Conservation (phyloP, 2,113 vertebrate genomes). For the Sigmodon hispidus region DNA sequence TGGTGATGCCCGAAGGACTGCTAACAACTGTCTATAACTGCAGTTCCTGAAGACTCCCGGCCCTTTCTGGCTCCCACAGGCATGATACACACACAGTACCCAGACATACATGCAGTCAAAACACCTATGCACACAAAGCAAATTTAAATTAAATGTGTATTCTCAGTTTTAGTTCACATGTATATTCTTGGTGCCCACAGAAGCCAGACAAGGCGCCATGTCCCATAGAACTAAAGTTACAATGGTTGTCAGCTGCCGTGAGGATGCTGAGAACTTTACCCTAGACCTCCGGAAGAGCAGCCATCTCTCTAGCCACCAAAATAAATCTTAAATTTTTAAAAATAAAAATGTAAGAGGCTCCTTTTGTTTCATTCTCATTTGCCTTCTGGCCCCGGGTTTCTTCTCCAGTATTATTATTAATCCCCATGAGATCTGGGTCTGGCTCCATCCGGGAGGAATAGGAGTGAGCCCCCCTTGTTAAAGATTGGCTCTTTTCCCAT, state of each 20-base stretch:
- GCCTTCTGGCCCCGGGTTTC: neutral
- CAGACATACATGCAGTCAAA: neutral
- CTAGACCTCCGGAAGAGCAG: neutral
- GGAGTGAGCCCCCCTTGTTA: neutral
- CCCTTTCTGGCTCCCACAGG: neutral
- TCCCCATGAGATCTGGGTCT: neutral
- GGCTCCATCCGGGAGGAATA: neutral
- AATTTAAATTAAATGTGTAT: neutral
- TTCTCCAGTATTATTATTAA: neutral
- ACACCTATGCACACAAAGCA: neutral
- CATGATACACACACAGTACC: neutral
- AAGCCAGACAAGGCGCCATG: neutral
- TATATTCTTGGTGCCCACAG: neutral
- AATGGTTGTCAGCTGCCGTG: neutral
- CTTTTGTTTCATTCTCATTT: constrained; percentile 21
- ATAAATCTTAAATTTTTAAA: neutral
- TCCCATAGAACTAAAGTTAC: neutral
- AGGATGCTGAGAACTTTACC: no score
- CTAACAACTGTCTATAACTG: neutral
- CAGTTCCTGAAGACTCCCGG: neutral
- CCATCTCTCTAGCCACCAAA: neutral
- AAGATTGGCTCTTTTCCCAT: neutral
- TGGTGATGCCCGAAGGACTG: neutral
- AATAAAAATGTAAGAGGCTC: neutral
- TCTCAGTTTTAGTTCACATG: neutral